Conservation (phyloP, 2,113 vertebrate genomes). For the Pseudopipra pipra region DNA sequence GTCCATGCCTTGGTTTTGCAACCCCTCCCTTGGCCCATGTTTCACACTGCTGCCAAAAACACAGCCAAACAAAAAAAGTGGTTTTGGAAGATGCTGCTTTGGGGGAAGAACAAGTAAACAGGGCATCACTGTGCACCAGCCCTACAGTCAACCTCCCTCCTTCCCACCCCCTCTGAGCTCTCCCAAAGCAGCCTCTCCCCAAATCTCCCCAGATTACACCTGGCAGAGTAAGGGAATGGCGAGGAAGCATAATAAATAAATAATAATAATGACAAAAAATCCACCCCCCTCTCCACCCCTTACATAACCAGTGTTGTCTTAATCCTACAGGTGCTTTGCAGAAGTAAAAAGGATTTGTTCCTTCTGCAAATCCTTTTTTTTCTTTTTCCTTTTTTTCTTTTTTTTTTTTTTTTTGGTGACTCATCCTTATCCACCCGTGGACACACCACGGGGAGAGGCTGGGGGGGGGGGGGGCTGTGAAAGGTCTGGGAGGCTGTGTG, state of each 20-base stretch:
- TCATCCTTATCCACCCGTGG: neutral
- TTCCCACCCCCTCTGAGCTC: neutral
- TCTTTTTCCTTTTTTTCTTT: neutral
- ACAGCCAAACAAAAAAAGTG: neutral
- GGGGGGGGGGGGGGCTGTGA: neutral
- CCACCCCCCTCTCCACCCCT: neutral
- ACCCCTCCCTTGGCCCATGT: neutral
- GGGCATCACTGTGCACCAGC: neutral
- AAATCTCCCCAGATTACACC: fast-evolving
- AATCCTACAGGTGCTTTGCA: conserved; percentile 38
- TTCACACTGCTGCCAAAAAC: neutral
- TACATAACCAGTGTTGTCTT: conserved; percentile 20
- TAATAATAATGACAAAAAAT: neutral
- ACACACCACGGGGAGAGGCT: fast-evolving
- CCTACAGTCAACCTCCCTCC: neutral
- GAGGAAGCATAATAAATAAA: neutral
- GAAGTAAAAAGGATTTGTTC: conserved; percentile 27
- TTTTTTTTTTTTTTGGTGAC: neutral
- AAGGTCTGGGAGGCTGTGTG: neutral
- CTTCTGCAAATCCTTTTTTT: neutral
- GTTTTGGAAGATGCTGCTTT: neutral
- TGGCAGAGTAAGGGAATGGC: fast-evolving
- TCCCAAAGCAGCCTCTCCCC: neutral
- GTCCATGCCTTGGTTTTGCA: neutral
- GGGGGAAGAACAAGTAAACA: neutral